These are phyloP conservation scores for Trissolcus brochymenae DNA, from an alignment of 2,888 invertebrate genomes.

Conservation along the genomic window DNA sequence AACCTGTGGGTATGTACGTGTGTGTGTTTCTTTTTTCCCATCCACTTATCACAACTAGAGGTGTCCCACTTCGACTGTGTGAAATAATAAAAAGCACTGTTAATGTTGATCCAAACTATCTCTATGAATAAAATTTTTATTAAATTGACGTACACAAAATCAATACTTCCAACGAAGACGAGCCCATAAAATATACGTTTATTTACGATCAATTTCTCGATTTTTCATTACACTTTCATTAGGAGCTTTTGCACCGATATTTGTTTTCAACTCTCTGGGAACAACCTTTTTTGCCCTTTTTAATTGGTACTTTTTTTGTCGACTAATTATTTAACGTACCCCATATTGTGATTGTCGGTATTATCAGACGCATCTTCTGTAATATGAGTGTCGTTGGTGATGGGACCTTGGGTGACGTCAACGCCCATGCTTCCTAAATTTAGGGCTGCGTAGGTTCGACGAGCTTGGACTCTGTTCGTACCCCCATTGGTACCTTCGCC, in stretches of 20 bases:
- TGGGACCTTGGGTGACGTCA: conserved; percentile 80
- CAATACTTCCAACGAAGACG: not conserved
- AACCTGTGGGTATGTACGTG: no score
- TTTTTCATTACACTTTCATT: not conserved
- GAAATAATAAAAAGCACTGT: no score
- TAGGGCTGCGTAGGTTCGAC: conserved; percentile 82
- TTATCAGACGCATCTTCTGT: conserved; percentile 75
- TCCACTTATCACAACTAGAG: no score
- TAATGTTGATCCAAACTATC: no score
- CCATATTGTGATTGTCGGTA: conserved; percentile 77
- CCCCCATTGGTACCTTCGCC: conserved; percentile 79
- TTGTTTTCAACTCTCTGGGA: conserved; percentile 12
- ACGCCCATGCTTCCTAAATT: conserved; percentile 85
- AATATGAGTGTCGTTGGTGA: conserved; percentile 76
- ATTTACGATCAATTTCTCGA: conserved; percentile 12
- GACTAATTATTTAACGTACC: conserved; percentile 72
- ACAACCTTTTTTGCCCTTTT: not conserved
- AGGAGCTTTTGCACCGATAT: conserved; percentile 8
- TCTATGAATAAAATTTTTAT: conserved; percentile 1
- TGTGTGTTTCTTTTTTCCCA: no score
- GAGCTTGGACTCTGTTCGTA: conserved; percentile 72
- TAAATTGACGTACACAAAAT: conserved; percentile 8
- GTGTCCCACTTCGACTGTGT: no score
- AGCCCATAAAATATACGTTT: conserved; percentile 1
- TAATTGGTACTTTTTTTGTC: no score